Evolutionary conservation across 2,113 vertebrate species (phyloP), one percentile per base, ranked within the genome.

Genomic region (Caranx ignobilis): DNA sequence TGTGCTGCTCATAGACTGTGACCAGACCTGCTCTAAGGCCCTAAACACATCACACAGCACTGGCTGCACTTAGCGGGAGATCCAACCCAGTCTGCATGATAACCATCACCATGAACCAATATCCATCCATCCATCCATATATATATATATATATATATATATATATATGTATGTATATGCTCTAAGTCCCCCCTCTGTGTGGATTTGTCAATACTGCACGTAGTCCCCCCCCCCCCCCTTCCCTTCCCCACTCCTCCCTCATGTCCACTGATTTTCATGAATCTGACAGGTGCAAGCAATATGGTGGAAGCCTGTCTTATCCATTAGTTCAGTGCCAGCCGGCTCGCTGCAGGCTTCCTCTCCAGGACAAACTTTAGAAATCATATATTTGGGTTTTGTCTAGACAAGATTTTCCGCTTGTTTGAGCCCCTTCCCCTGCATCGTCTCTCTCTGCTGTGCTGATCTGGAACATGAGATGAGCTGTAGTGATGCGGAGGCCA

Each of bases 231-330:
- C 45, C 11, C 4, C 18, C 32, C 41, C 43, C 11, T 4, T 79
- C 41, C 21, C 69, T 63, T n/a, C 32, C 41, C 43, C 11, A 6
- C 74, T 35, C 48, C 19, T 68, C 87, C 81, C 41, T 80, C 71
- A 56, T 50, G 78, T 61, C 83, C 26, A 31, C 21, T 88, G 92
- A 90, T 77, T 85, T 87, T 47, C 84, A 66, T 74, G 52, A 82
- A 89, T 87, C 83, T 88, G 92, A 90, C 91, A 91, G 90, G 84
- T 91, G 87, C 79, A 89, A 82, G 84, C 83, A 87, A 75, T 86
- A 89, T 85, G 82, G 79, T 88, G 80, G 77, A 89, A 85, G 83
- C 71, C 68, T 86, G 88, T 88, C 85, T 76, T 10, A 73, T 87
- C 84, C 78, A 88, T 87, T 77, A 84, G 45, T 82, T 81, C 77